These are phyloP conservation scores for Hydrotaea cyrtoneurina DNA, from an alignment of 2,888 invertebrate species.

Conservation along the genomic window DNA sequence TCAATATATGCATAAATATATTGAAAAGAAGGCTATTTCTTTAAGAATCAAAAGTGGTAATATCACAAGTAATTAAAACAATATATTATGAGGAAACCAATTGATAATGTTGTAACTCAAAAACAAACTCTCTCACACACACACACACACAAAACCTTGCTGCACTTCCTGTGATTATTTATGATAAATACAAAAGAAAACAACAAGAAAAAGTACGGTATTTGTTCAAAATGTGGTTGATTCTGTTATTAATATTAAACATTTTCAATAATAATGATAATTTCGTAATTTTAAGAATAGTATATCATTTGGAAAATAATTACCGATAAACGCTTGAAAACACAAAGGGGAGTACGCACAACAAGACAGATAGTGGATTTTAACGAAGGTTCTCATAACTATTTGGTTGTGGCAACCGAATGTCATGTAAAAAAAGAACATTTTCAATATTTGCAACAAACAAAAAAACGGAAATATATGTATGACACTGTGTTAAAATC, in stretches of 20 bases:
- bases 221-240: constrained; percentile 66
- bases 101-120: neutral
- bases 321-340: neutral
- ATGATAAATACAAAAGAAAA: constrained; percentile 49
- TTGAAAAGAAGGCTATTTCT: constrained; percentile 29
- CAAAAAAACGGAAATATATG: no score
- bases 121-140: neutral
- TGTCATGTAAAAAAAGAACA: no score
- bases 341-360: no score
- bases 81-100: neutral
- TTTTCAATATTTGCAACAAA: no score
- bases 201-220: constrained; percentile 22
- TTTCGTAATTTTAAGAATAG: constrained; percentile 55
- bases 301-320: constrained; percentile 11
- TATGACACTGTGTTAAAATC: no score
- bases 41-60: constrained; percentile 33
- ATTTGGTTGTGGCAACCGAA: no score
- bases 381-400: no score
- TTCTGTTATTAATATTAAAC: constrained; percentile 61
- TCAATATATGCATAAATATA: constrained; percentile 29
- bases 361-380: no score
- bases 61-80: neutral
- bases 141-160: constrained; percentile 61
- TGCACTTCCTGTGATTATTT: constrained; percentile 67
- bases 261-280: constrained; percentile 45